These are phyloP conservation scores for Jordanella pulchra DNA, from an alignment of 2,797 vertebrate species.

Conservation along the genomic window DNA sequence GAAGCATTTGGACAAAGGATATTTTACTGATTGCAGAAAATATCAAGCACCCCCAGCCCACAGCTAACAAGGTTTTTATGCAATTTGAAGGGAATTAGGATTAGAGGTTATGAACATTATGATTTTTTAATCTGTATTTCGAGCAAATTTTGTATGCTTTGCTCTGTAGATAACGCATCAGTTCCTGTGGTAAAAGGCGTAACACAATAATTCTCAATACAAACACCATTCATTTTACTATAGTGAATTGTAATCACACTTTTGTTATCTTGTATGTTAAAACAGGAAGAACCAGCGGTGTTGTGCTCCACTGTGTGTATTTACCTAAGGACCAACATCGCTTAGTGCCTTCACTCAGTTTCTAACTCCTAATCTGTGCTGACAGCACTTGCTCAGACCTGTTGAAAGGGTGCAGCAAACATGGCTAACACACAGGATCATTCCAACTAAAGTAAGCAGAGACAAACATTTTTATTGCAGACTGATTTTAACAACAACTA, in stretches of 20 bases:
- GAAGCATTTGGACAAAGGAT: not conserved
- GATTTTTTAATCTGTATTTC: not conserved
- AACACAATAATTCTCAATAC: not conserved
- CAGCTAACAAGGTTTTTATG: too few species aligned
- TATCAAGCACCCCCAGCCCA: not conserved
- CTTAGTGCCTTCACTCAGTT: slow-evolving; percentile 32
- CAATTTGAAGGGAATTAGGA: too few species aligned
- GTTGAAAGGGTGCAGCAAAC: slow-evolving; percentile 34
- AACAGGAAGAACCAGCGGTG: not conserved
- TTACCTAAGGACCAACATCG: slow-evolving; percentile 47
- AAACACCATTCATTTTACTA: not conserved
- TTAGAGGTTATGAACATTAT: not conserved
- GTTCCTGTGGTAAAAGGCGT: not conserved
- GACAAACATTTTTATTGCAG: slow-evolving; percentile 5
- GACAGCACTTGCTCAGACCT: slow-evolving; percentile 30
- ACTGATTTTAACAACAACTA: slow-evolving; percentile 11
- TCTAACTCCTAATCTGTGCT: slow-evolving; percentile 19
- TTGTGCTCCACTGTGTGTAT: slow-evolving; percentile 28
- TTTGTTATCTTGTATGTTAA: not conserved
- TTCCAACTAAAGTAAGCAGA: not conserved
- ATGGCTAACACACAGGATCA: slow-evolving; percentile 1
- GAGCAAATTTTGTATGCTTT: not conserved
- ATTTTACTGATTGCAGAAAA: not conserved
- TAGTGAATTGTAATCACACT: not conserved
- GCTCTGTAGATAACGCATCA: not conserved